Conservation (phyloP, 2,888 invertebrate genomes). For the Marasmarcha lunaedactyla region DNA sequence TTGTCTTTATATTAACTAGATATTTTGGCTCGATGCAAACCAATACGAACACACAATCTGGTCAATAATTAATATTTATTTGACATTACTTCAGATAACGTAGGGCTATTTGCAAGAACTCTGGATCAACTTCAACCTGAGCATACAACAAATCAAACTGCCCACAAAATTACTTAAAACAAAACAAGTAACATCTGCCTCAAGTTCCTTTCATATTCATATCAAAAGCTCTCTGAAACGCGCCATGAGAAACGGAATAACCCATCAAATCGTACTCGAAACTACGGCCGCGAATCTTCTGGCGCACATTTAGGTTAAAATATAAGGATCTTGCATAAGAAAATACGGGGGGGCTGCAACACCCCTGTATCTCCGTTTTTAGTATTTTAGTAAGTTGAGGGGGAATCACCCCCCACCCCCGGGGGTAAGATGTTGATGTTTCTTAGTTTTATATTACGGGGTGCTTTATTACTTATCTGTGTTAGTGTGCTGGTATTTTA, state of each 20-base stretch:
- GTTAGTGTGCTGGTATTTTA: constrained; percentile 44
- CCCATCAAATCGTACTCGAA: background rate
- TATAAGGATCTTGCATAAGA: constrained; percentile 71
- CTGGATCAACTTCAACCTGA: too few relatives aligned
- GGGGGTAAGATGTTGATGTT: constrained; percentile 63
- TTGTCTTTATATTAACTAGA: too few relatives aligned
- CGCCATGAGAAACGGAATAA: background rate
- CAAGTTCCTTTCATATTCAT: background rate
- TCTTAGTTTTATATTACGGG: constrained; percentile 70
- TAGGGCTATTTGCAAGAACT: too few relatives aligned
- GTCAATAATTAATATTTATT: too few relatives aligned
- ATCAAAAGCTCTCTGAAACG: too few relatives aligned
- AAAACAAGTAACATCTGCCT: background rate
- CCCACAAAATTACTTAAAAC: too few relatives aligned
- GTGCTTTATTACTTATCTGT: constrained; percentile 69
- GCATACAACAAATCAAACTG: too few relatives aligned
- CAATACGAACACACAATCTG: too few relatives aligned
- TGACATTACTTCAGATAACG: too few relatives aligned
- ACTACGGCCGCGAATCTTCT: background rate
- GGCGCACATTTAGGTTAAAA: constrained; percentile 58
- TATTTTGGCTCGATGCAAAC: too few relatives aligned
- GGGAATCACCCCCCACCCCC: constrained; percentile 50
- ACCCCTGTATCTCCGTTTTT: constrained; percentile 68
- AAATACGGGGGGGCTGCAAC: constrained; percentile 40
- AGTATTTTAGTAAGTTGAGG: constrained; percentile 71